These are phyloP conservation scores for Drosophila melanosoma DNA, from an alignment of 2,888 invertebrate genomes.

Conservation along the genomic window DNA sequence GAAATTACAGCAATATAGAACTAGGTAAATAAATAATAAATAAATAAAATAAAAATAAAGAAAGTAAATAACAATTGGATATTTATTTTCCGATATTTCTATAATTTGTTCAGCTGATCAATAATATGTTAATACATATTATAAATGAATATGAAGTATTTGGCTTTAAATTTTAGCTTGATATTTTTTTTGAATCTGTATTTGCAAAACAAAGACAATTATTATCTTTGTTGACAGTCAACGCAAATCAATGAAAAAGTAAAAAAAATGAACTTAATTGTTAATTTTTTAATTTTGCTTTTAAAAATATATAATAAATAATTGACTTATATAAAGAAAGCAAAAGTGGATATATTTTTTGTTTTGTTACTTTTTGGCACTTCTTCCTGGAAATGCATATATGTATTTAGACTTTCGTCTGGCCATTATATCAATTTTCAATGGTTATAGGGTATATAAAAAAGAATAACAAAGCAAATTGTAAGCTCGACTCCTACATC, in stretches of 20 bases:
- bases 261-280: no score
- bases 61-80: neutral
- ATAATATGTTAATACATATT: neutral
- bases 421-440: neutral
- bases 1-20: neutral
- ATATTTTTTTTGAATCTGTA: no score
- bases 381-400: neutral
- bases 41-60: no score
- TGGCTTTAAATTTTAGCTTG: no score
- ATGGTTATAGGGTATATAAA: conserved; percentile 2
- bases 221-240: no score
- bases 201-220: no score
- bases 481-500: conserved; percentile 26
- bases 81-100: neutral
- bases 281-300: no score
- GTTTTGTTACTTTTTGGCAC: neutral
- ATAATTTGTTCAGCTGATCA: neutral
- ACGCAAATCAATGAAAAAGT: no score
- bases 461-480: conserved; percentile 36
- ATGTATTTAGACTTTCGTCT: neutral
- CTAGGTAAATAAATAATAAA: neutral
- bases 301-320: neutral
- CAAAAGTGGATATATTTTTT: neutral
- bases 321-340: neutral
- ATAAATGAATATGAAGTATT: no score